Base-by-base conservation (phyloP, 1,140 invertebrate genomes). In the Drosophila leontia region DNA sequence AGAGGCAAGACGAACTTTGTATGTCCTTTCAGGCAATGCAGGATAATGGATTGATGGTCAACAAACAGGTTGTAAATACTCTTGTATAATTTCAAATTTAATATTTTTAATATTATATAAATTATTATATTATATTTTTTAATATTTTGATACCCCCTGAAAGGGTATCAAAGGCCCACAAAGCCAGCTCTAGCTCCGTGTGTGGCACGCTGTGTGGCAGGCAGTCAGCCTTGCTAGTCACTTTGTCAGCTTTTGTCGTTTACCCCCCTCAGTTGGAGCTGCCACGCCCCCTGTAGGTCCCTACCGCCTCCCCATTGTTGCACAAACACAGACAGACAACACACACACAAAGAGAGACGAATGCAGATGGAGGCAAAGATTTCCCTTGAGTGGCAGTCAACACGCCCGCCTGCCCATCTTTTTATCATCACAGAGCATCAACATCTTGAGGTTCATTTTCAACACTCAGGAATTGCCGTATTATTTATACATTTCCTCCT, bases 161-260 rank as follows among this genome's bases (percentile, higher is more conserved):
- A 26, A 56, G 53, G 8, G 35, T 26, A 56, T 56, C 8, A 39
- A 70, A 35, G 44, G 23, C 32, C 15, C 29, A 34, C 15, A 61
- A 64, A 71, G 42, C 51, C 60, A 55, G 37, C 63, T 69, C 59
- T 74, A 42, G 9, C 26, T 68, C 57, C 37, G 8, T 65, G 13
- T 34, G 5, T 50, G 32, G 13, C 35, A 15, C 13, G 23, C 42
- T 44, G 57, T 69, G 47, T 70, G 63, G 51, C 78, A 78, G 80
- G 53, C 80, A 78, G 80, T 64, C 75, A 82, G 75, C 67, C 80
- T 84, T 84, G 76, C 80, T 84, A 84, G 81, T 84, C 81, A 84
- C 81, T 84, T 84, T 84, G 81, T 84, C 81, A 84, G 81, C 81
- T 84, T 84, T 84, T 74, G 69, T 82, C 68, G 64, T 83, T 82